Conservation (phyloP, 1,140 invertebrate species). For the Prorops nasuta region DNA sequence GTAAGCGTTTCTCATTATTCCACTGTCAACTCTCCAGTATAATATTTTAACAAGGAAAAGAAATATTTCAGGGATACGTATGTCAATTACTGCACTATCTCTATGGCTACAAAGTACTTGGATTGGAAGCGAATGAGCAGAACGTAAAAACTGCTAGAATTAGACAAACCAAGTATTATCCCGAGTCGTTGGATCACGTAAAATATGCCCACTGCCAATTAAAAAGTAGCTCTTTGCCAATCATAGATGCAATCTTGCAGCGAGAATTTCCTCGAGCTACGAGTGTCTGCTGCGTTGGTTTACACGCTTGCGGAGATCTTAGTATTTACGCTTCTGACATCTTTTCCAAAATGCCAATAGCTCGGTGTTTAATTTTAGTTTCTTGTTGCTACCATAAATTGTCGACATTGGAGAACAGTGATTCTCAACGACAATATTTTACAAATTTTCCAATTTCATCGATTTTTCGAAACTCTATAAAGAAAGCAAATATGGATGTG, state of each 20-base stretch:
- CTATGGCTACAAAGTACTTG: constrained; percentile 67
- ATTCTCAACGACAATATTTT: constrained; percentile 49
- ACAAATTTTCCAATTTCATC: constrained; percentile 66
- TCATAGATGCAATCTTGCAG: constrained; percentile 50
- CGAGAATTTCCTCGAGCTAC: constrained; percentile 44
- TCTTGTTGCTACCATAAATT: constrained; percentile 88
- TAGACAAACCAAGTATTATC: constrained; percentile 61
- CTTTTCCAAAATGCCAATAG: constrained; percentile 64
- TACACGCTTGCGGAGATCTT: constrained; percentile 85
- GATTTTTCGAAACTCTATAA: constrained; percentile 44
- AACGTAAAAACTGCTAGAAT: constrained; percentile 65
- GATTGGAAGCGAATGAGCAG: constrained; percentile 66
- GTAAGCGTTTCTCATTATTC: too few species aligned
- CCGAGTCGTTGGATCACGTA: constrained; percentile 55
- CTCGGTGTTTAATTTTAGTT: constrained; percentile 67
- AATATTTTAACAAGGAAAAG: too few species aligned
- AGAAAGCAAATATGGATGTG: constrained; percentile 35
- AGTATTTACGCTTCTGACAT: constrained; percentile 70
- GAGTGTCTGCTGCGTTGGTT: constrained; percentile 62
- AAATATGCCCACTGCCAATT: constrained; percentile 63
- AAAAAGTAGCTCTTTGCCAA: constrained; percentile 50
- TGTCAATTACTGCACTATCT: constrained; percentile 67
- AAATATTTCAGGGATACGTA: constrained; percentile 68
- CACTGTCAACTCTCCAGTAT: too few species aligned
- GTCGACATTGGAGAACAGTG: constrained; percentile 20